These are phyloP conservation scores for Phania funesta DNA, from an alignment of 2,888 invertebrate genomes.

Conservation along the genomic window DNA sequence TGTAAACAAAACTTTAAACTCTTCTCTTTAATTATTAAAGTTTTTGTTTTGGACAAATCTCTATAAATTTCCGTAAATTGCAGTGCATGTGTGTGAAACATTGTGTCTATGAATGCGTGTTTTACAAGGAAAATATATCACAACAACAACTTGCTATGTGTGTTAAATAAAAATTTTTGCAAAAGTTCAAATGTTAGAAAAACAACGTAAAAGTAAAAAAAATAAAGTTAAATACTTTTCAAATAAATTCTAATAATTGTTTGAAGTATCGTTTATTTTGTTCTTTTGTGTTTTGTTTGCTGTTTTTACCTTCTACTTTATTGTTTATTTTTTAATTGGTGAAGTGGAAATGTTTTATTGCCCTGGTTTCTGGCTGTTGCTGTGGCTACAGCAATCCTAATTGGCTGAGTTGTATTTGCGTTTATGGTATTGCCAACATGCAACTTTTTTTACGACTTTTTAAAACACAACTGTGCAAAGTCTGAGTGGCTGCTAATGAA, in stretches of 20 bases:
- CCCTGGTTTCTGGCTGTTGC: slow-evolving; percentile 22
- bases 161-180: slow-evolving; percentile 19
- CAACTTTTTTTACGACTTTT: not conserved
- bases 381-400: slow-evolving; percentile 30
- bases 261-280: slow-evolving; percentile 41
- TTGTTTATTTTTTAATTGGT: slow-evolving; percentile 25
- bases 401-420: slow-evolving; percentile 33
- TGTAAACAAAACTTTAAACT: slow-evolving; percentile 63
- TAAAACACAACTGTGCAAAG: slow-evolving; percentile 13
- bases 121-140: not conserved
- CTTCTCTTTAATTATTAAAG: slow-evolving; percentile 36
- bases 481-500: not conserved
- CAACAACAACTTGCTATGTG: slow-evolving; percentile 24
- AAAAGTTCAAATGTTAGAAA: slow-evolving; percentile 14
- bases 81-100: not conserved
- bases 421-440: slow-evolving; percentile 46
- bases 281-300: not conserved
- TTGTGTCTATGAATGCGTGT: not conserved
- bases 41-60: slow-evolving; percentile 49
- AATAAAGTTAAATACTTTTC: slow-evolving; percentile 26
- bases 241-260: slow-evolving; percentile 59
- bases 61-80: slow-evolving; percentile 39
- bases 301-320: not conserved
- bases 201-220: not conserved
- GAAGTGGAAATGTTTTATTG: not conserved